A percentile compares a stretch with the other conserved stretches of the same genome.
Conservation (phyloP, 2,888 invertebrate genomes). For the Cacoxenus indagator region DNA sequence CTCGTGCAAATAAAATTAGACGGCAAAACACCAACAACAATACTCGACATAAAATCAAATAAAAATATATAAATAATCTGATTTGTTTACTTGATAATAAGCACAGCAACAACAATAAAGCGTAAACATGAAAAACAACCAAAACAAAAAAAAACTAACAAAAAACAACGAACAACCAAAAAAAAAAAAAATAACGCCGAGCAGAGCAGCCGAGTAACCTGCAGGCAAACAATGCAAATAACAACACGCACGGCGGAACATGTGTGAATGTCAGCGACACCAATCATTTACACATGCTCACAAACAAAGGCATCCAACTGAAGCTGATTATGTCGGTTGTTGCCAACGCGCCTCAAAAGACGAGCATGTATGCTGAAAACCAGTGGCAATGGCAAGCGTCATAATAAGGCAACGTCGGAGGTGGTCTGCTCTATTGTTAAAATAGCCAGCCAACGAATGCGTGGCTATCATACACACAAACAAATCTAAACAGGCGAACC, state of each 20-base stretch:
- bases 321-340: conserved; percentile 16
- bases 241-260: neutral
- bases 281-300: neutral
- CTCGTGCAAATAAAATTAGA: too few species aligned
- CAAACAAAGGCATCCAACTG: neutral
- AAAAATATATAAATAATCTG: too few species aligned
- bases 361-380: neutral
- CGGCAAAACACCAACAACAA: too few species aligned
- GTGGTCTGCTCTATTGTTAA: neutral
- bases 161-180: conserved; percentile 8
- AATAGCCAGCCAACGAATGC: neutral
- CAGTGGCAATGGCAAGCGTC: neutral
- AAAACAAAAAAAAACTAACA: conserved; percentile 8
- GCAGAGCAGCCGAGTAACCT: neutral
- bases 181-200: neutral
- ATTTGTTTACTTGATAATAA: too few species aligned
- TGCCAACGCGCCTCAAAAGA: neutral
- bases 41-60: conserved; percentile 12
- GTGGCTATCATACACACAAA: conserved; percentile 12
- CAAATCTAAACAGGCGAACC: conserved; percentile 25
- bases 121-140: neutral
- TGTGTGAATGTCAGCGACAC: neutral
- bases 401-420: neutral
- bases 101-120: too few species aligned
- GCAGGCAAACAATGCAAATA: neutral